Percentiles rank a stretch among this genome's conserved stretches.
Conservation (phyloP, 2,113 vertebrate species). For the Anseranas semipalmata region DNA sequence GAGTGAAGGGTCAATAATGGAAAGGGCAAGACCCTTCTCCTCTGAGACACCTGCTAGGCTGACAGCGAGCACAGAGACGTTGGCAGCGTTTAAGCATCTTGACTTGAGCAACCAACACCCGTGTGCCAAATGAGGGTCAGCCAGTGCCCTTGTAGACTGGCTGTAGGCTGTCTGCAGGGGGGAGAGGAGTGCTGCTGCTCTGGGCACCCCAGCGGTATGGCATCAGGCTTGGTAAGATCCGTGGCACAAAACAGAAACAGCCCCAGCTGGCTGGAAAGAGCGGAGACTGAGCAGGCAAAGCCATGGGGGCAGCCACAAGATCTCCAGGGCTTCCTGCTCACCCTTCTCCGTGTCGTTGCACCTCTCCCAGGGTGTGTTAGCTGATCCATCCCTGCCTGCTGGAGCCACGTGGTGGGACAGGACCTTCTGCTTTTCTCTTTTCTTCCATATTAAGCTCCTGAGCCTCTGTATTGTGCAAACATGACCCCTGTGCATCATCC, state of each 20-base stretch:
- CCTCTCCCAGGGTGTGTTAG: rapidly evolving
- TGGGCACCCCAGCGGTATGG: neutral
- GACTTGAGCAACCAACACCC: neutral
- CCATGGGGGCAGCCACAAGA: neutral
- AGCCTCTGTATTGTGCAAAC: neutral
- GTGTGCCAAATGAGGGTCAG: neutral
- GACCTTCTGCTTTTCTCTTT: neutral
- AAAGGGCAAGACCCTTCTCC: neutral
- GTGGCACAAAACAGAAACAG: neutral
- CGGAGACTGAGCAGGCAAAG: neutral
- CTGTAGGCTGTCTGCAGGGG: neutral
- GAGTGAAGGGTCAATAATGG: neutral
- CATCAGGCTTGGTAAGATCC: rapidly evolving
- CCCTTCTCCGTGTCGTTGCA: neutral
- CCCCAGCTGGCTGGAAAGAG: neutral
- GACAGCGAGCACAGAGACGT: neutral
- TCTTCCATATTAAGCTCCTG: neutral
- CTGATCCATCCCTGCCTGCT: neutral
- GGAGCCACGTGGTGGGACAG: neutral
- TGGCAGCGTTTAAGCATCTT: neutral
- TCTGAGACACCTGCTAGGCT: neutral
- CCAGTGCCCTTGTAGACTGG: rapidly evolving
- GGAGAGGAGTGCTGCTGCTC: neutral
- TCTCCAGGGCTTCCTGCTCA: neutral
- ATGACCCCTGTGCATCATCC: neutral